Evolutionary conservation across 53 echinoderm and acorn worm genomes (phyloP).

Genomic region (Astropecten irregularis): DNA sequence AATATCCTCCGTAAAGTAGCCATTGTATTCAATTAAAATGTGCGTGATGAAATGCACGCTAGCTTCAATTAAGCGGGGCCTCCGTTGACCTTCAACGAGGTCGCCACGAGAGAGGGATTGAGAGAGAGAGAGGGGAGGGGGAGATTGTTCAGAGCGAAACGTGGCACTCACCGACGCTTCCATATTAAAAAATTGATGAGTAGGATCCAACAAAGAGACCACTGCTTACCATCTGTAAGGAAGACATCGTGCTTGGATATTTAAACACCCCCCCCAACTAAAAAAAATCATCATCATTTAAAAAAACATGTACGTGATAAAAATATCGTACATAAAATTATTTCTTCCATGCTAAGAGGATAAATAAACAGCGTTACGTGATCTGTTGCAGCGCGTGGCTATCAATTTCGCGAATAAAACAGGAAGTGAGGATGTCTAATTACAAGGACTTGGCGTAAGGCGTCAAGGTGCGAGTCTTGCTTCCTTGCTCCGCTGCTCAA

Average conservation of each 20-base stretch:
- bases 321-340: too few relatives aligned
- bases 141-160: neutral
- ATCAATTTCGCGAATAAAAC: too few relatives aligned
- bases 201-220: neutral
- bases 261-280: too few relatives aligned
- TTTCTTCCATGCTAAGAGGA: too few relatives aligned
- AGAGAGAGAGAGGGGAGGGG: neutral
- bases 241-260: neutral
- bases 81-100: constrained; percentile 9
- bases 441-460: too few relatives aligned
- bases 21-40: constrained; percentile 54
- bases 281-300: too few relatives aligned
- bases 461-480: too few relatives aligned
- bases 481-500: too few relatives aligned
- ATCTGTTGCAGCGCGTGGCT: too few relatives aligned
- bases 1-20: constrained; percentile 31
- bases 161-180: neutral
- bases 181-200: constrained; percentile 33
- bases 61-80: constrained; percentile 20
- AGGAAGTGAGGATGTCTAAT: too few relatives aligned
- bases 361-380: too few relatives aligned
- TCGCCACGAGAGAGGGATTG: neutral
- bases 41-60: constrained; percentile 44
- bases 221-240: neutral
- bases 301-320: too few relatives aligned